These are phyloP conservation scores for Dyspetes luteomarginatus DNA, from an alignment of 2,888 invertebrate genomes.

Conservation along the genomic window DNA sequence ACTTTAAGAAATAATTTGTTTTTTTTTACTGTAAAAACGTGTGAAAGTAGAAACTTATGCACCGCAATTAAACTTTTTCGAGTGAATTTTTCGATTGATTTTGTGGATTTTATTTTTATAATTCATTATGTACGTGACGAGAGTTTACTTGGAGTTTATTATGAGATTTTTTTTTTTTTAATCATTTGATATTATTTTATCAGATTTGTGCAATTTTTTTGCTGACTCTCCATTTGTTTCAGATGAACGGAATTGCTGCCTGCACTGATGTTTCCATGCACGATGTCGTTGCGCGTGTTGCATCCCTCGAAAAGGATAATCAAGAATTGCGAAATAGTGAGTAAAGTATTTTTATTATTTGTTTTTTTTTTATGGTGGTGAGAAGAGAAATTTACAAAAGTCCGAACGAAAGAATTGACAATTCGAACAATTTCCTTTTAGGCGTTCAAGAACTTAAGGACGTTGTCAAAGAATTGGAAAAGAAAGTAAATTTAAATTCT, in stretches of 20 bases:
- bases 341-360: conserved; percentile 47
- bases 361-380: neutral
- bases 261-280: conserved; percentile 85
- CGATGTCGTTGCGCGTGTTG: conserved; percentile 85
- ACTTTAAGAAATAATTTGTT: neutral
- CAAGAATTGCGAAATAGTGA: conserved; percentile 83
- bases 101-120: neutral
- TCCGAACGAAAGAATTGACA: conserved; percentile 13
- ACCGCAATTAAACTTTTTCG: neutral
- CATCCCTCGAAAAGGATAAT: conserved; percentile 86
- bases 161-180: neutral
- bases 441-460: conserved; percentile 79
- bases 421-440: conserved; percentile 49
- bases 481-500: conserved; percentile 75
- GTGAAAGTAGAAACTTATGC: neutral
- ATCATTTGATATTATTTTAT: neutral
- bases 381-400: conserved; percentile 39
- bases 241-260: conserved; percentile 88
- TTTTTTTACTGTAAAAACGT: neutral
- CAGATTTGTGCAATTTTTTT: neutral
- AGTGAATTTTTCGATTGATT: neutral
- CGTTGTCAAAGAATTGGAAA: conserved; percentile 77
- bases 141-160: neutral
- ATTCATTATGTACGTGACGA: neutral
- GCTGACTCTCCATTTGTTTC: conserved; percentile 72